Base-by-base conservation (phyloP, 2,113 vertebrate genomes). In the Mormyrus iriodes region DNA sequence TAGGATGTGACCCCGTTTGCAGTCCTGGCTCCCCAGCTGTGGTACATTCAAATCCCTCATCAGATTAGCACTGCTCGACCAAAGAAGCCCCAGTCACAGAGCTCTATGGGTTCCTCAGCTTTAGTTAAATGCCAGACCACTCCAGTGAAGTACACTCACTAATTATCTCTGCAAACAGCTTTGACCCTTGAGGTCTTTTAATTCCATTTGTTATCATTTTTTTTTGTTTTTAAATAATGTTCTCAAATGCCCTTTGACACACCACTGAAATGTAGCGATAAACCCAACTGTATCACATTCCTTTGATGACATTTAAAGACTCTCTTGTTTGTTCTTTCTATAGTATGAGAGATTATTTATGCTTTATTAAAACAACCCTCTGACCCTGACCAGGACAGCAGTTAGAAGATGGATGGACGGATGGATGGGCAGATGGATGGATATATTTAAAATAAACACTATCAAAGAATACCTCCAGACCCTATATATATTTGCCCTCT, bases 151-250 rank as follows among this genome's bases (percentile, higher is more conserved):
- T 58, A 31, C 19, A 24, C 55, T 87, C 55, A 61, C 52, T 87
- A 87, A 87, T 87, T 58, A 61, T 61, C 86, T 61, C 53, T 44
- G 35, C 86, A 87, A 86, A 86, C 48, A 86, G 85, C 51, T 86
- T 86, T 86, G 85, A 86, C 51, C 85, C 85, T 39, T 35, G 85
- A 86, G 85, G 51, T 86, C 85, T 53, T 86, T 86, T 86, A 86
- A 86, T 86, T 87, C 52, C 86, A 61, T 87, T 87, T 87, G 52
- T 87, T 87, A 24, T 46, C 52, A 5, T 86, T 39, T 86, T n/a
- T 85, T 86, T 86, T 86, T 87, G 61, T 65, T 53, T 53, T 49
- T 13, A 53, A 86, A 86, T 51, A 21, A 87, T 58, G 52, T 61
- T 61, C 52, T 87, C 52, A 42, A 87, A 61, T 17, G 35, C 27